Conservation (phyloP, 2,888 invertebrate species). For the Hyles lineata region DNA sequence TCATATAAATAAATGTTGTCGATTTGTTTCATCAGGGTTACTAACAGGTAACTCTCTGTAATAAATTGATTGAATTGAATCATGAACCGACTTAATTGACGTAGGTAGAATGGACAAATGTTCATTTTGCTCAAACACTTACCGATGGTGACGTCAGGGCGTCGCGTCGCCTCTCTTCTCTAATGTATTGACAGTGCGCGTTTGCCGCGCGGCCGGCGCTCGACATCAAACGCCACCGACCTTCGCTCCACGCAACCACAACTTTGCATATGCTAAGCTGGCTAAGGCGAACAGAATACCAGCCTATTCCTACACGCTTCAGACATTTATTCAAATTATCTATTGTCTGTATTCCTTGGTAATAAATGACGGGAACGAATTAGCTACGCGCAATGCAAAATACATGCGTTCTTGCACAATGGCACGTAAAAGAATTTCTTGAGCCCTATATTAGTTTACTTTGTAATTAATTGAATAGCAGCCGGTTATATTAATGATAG, state of each 20-base stretch:
- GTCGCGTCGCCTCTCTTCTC: conserved; percentile 60
- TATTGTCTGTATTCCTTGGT: conserved; percentile 25
- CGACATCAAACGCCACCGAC: conserved; percentile 54
- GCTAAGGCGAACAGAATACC: conserved; percentile 37
- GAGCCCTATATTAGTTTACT: neutral
- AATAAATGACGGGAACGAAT: conserved; percentile 20
- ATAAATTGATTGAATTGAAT: neutral
- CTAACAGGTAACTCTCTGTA: too few relatives aligned
- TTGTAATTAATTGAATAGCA: too few relatives aligned
- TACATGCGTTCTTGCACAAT: conserved; percentile 7
- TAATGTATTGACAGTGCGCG: conserved; percentile 72
- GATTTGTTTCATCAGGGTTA: too few relatives aligned
- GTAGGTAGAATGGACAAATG: conserved; percentile 44
- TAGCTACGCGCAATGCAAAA: conserved; percentile 16
- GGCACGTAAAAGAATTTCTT: neutral
- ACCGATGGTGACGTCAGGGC: conserved; percentile 66
- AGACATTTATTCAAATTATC: conserved; percentile 36
- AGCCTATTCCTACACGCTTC: conserved; percentile 42
- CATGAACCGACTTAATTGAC: neutral
- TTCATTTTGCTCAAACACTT: conserved; percentile 58
- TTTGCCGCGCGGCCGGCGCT: conserved; percentile 60
- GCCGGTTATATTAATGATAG: too few relatives aligned
- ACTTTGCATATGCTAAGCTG: conserved; percentile 62
- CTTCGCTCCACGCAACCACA: conserved; percentile 40
- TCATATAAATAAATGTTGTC: too few relatives aligned